A percentile compares a stretch with the other conserved stretches of the same genome.
These are phyloP conservation scores for Pyrocoelia pectoralis DNA, from an alignment of 2,888 invertebrate genomes.

Conservation along the genomic window DNA sequence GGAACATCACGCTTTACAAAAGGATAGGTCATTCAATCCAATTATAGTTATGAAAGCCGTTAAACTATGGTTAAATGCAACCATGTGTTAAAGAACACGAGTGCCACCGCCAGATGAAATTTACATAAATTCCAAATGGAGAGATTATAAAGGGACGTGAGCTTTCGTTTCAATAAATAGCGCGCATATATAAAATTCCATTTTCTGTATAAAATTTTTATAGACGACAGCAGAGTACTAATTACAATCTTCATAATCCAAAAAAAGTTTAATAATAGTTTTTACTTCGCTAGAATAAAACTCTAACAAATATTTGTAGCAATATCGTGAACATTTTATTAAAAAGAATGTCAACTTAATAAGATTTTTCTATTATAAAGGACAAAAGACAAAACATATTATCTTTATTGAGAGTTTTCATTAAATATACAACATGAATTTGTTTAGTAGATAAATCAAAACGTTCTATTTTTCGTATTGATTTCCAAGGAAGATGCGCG, in stretches of 20 bases:
- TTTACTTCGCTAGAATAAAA: too few species aligned
- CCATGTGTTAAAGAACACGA: slow-evolving; percentile 35
- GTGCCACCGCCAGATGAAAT: slow-evolving; percentile 30
- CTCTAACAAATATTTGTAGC: too few species aligned
- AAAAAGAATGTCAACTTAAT: too few species aligned
- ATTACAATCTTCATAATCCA: background rate
- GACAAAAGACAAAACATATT: too few species aligned
- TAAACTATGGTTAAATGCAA: slow-evolving; percentile 34
- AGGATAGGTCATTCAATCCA: slow-evolving; percentile 30
- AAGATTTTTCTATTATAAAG: too few species aligned
- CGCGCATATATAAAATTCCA: slow-evolving; percentile 15
- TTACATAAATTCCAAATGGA: slow-evolving; percentile 26
- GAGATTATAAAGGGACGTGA: slow-evolving; percentile 32
- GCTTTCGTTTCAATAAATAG: slow-evolving; percentile 33
- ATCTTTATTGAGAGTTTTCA: too few species aligned
- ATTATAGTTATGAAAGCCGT: slow-evolving; percentile 31
- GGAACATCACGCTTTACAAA: slow-evolving; percentile 14
- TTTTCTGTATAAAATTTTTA: background rate
- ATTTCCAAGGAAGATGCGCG: too few species aligned
- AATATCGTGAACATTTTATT: too few species aligned
- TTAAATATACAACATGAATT: too few species aligned
- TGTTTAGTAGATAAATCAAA: too few species aligned
- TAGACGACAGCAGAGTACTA: background rate
- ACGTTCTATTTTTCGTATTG: too few species aligned
- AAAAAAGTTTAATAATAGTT: background rate